These are phyloP conservation scores for Nasonia longicornis DNA, from an alignment of 1,140 invertebrate species.

Conservation along the genomic window DNA sequence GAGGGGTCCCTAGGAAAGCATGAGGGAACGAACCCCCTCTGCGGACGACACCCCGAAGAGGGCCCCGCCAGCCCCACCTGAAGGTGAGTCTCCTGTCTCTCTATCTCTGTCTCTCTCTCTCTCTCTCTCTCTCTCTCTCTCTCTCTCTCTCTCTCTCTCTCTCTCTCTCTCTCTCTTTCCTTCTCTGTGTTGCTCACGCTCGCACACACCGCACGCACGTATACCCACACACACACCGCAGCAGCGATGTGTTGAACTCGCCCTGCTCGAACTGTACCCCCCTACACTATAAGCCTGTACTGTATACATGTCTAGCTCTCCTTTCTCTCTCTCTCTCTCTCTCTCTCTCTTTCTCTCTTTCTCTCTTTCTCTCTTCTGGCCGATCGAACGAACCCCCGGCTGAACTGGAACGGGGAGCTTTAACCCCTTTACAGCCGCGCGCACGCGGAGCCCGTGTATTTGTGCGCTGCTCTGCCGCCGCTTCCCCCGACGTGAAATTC, in stretches of 20 bases:
- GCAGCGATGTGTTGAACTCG: no score
- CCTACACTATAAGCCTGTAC: no score
- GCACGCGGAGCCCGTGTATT: no score
- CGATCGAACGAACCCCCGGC: background rate
- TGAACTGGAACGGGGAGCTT: background rate
- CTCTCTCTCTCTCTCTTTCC: background rate
- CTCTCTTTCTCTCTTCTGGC: background rate
- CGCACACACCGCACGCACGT: background rate
- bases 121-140: background rate
- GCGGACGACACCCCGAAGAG: constrained; percentile 68
- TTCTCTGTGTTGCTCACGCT: background rate
- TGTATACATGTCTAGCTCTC: background rate
- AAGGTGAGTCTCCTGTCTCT: constrained; percentile 59
- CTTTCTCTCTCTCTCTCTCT: background rate
- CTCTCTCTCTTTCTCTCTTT: background rate
- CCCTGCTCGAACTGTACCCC: no score
- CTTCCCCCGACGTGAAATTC: background rate
- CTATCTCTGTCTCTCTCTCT: constrained; percentile 22
- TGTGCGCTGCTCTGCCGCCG: background rate
- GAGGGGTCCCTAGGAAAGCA: constrained; percentile 59
- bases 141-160: constrained; percentile 13
- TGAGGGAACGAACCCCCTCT: constrained; percentile 68
- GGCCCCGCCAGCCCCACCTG: constrained; percentile 65
- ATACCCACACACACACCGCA: background rate
- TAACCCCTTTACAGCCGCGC: background rate